Evolutionary conservation across 2,888 invertebrate genomes (phyloP).

Genomic region (Drosophila formosana): DNA sequence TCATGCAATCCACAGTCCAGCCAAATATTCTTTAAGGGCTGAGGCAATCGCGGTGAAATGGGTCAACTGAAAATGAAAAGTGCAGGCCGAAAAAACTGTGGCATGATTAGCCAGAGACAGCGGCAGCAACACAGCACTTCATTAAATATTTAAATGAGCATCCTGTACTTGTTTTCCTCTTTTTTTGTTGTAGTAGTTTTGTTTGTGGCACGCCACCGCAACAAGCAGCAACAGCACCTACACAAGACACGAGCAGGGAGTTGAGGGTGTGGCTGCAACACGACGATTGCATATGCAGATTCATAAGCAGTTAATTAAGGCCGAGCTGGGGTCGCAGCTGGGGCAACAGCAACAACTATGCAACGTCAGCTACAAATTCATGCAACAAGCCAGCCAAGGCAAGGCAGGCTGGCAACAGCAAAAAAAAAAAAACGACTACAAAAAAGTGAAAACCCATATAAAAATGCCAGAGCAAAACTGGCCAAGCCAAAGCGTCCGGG

Average conservation of each 20-base stretch:
- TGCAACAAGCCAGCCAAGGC: slow-evolving; percentile 29
- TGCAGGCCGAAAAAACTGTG: slow-evolving; percentile 53
- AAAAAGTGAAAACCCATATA: slow-evolving; percentile 51
- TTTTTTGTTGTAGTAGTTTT: slow-evolving; percentile 4
- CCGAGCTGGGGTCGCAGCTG: slow-evolving; percentile 61
- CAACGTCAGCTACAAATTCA: slow-evolving; percentile 41
- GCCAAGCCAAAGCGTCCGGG: slow-evolving; percentile 7
- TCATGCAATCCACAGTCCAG: slow-evolving; percentile 8
- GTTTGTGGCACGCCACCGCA: slow-evolving; percentile 55
- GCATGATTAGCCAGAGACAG: slow-evolving; percentile 67
- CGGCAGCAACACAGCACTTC: slow-evolving; percentile 75
- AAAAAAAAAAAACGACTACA: slow-evolving; percentile 25
- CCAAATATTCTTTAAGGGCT: slow-evolving; percentile 1
- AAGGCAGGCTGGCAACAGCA: slow-evolving; percentile 28
- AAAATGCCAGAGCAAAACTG: slow-evolving; percentile 49
- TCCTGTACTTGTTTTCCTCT: slow-evolving; percentile 68
- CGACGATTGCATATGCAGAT: slow-evolving; percentile 73
- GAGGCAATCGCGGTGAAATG: slow-evolving; percentile 57
- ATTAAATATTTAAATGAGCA: slow-evolving; percentile 82
- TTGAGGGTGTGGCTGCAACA: slow-evolving; percentile 22
- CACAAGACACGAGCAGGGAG: slow-evolving; percentile 46
- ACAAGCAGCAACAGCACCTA: slow-evolving; percentile 64
- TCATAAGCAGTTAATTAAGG: slow-evolving; percentile 82
- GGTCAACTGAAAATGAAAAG: slow-evolving; percentile 70
- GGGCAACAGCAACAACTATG: slow-evolving; percentile 23